Base-by-base conservation (phyloP, 1,140 invertebrate species). In the Sesamia nonagrioides region DNA sequence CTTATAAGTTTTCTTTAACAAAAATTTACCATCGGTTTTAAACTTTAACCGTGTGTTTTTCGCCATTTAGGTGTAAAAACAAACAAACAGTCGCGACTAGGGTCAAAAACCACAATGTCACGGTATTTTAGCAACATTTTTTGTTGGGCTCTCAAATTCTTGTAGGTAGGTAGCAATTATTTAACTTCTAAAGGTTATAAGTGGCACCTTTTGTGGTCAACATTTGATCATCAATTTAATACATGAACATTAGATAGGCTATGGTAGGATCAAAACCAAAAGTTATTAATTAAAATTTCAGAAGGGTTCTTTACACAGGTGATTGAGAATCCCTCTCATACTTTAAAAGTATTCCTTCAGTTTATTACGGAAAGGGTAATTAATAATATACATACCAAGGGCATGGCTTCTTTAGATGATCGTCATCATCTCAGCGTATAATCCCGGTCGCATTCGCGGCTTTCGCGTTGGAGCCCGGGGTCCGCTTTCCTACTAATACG, bases 91-190 rank as follows among this genome's bases (percentile, higher is more conserved):
- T 63, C 42, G 35, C 58, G 18, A 17, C 33, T 60, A 35, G 58
- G 75, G 75, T 77, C 75, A 56, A 77, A 68, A 68, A 68, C 75
- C 75, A 54, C 75, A 77, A 77, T 77, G 75, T 77, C 61, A 68
- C 37, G 6, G n/a, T 6, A 61, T 18, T 21, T 56, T 73, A 27
- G 27, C 45, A 71, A 45, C 17, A 15, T 48, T 68, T 68, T 68
- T 68, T 68, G 48, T 45, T 42, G 63, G 18, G 18, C 63, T 21
- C 40, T 48, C 63, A 48, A 68, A 68, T 68, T 48, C 42, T 66
- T 13, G 1, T 27, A 27, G 27, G 18, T 66, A 45, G 8, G 9
- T 13, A 9, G 42, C 13, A 13, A 1, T 13, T 45, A 27, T n/a
- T n/a, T 68, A n/a, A 42, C 9, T 73, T 58, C 17, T 18, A 58